Conservation (phyloP, 30 jellyfish, hydroid and myxozoan species). For the Aurelia sp. region DNA sequence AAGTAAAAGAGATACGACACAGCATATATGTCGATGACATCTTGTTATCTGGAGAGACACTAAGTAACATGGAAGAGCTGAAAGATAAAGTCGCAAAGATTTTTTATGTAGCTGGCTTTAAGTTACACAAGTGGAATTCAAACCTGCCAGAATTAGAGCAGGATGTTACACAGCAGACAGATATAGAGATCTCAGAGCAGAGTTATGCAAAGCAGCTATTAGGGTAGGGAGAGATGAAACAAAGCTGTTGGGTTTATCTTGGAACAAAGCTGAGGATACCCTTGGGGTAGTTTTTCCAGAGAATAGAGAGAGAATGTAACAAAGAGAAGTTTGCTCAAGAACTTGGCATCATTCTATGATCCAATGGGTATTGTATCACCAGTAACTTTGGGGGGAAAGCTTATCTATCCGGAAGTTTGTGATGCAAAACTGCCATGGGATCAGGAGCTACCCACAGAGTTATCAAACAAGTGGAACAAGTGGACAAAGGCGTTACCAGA, state of each 20-base stretch:
- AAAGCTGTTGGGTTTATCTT: conserved; percentile 40
- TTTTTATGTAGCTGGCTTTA: conserved; percentile 32
- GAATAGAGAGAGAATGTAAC: conserved; percentile 6
- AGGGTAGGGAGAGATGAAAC: conserved; percentile 27
- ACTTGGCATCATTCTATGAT: conserved; percentile 58
- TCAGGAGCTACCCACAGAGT: conserved; percentile 16
- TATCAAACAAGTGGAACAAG: no score
- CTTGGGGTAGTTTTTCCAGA: conserved; percentile 38
- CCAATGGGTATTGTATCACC: conserved; percentile 71
- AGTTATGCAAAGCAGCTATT: conserved; percentile 3
- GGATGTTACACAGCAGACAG: not conserved
- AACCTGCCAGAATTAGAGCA: conserved; percentile 22
- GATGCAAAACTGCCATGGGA: conserved; percentile 59
- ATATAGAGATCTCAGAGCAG: not conserved
- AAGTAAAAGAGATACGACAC: conserved; percentile 40
- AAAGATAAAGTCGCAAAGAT: conserved; percentile 15
- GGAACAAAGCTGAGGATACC: conserved; percentile 59
- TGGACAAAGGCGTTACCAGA: no score
- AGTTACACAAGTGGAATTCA: conserved; percentile 25
- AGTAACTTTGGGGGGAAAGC: conserved; percentile 51
- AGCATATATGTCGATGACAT: conserved; percentile 20
- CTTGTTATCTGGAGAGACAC: not conserved
- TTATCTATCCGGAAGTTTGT: conserved; percentile 46
- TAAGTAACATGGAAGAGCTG: not conserved
- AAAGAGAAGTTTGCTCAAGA: conserved; percentile 55